phyloP scores from a whole-genome alignment of 23 tunicate species.

The Trididemnum miniatum region DNA sequence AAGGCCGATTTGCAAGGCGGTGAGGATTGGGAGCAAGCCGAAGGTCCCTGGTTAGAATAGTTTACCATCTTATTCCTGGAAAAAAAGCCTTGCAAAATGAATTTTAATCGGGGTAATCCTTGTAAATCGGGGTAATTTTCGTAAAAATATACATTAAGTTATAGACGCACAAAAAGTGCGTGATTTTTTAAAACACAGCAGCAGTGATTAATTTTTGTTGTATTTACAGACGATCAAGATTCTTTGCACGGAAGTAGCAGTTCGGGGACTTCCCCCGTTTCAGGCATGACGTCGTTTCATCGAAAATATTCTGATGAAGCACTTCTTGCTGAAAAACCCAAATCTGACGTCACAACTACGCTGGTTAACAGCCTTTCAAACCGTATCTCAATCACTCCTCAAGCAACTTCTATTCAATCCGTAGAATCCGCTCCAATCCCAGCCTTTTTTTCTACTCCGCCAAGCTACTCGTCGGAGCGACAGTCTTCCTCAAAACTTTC shows the following conservation, averaged over 20 bases:
- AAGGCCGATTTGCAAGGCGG: too few relatives aligned
- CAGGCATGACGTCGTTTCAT: conserved; percentile 50
- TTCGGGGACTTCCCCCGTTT: conserved; percentile 56
- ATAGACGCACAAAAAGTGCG: too few relatives aligned
- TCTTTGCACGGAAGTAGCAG: conserved; percentile 84
- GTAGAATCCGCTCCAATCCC: not conserved
- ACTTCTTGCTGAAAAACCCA: not conserved
- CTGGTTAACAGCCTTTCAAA: not conserved
- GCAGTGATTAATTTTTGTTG: not conserved
- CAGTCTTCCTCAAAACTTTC: not conserved
- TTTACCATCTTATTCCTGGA: too few relatives aligned
- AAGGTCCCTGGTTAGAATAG: too few relatives aligned
- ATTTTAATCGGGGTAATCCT: too few relatives aligned
- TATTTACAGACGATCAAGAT: conserved; percentile 56
- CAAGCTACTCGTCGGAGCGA: not conserved
- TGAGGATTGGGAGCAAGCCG: too few relatives aligned
- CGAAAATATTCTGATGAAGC: conserved; percentile 23
- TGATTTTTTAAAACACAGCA: too few relatives aligned
- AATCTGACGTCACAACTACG: not conserved
- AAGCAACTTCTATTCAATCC: not conserved
- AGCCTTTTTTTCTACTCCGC: not conserved
- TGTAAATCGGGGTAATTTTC: too few relatives aligned
- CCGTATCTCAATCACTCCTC: too few relatives aligned
- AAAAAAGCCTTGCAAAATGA: too few relatives aligned
- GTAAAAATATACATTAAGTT: too few relatives aligned